Base-by-base conservation (phyloP, 2,113 vertebrate genomes). In the Nothoprocta pentlandii region DNA sequence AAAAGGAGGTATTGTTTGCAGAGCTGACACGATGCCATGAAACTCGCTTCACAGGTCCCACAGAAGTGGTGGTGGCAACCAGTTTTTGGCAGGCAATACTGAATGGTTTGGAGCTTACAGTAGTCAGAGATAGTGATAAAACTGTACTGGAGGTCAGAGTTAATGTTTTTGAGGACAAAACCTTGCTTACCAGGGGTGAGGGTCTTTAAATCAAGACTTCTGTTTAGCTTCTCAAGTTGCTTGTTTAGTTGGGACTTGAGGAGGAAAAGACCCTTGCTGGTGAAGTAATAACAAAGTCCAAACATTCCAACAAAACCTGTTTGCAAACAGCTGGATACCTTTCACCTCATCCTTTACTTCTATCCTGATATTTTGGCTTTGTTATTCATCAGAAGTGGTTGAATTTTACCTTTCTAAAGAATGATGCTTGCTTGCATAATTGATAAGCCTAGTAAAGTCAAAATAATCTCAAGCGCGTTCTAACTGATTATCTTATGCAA, bases 401-500 rank as follows among this genome's bases (percentile, higher is more conserved):
- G 47, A 61, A 75, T 93, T 32, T 86, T 82, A 73, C n/a, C 61
- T 82, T 87, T 79, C 80, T 49, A 66, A 83, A 71, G 68, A 54
- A 42, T 22, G 22, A 42, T 51, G 22, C 56, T 88, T 94, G 25
- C 58, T 85, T 80, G 64, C 64, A 64, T 75, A 78, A 92, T 64
- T 79, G 13, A 86, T 75, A 84, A 44, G 69, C 68, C 23, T 82
- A 61, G 63, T 54, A 85, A 95, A 94, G 90, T 90, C 90, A 88
- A 87, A 95, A 85, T 90, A 67, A 86, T 80, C 73, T 88, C 22
- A 42, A 93, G 68, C 68, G 34, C 56, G 44, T 76, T 41, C 42
- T 61, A 70, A 66, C 80, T 88, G 94, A 93, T 95, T 93, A 94
- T 91, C 5, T 84, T 80, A 80, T 88, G 94, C 62, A 95, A 92